Conservation (phyloP, 2,888 invertebrate genomes). For the Odontocerum albicorne region DNA sequence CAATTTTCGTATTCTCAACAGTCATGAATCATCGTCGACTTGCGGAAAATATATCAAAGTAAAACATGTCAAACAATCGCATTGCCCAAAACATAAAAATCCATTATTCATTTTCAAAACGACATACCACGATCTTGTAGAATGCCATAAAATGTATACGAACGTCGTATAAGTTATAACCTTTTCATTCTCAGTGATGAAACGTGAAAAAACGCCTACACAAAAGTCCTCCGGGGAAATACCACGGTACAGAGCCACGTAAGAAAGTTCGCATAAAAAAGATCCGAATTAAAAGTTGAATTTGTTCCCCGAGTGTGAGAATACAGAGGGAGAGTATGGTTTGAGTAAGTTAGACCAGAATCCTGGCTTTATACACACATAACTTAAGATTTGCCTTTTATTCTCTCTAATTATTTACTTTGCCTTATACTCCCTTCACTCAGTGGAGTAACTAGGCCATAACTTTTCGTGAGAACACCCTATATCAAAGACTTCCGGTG, state of each 20-base stretch:
- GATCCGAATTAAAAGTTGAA: conserved; percentile 23
- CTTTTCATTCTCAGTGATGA: too few relatives aligned
- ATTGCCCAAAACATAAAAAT: conserved; percentile 14
- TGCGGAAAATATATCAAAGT: conserved; percentile 1
- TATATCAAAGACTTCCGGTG: too few relatives aligned
- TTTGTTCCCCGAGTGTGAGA: conserved; percentile 16
- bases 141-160: too few relatives aligned
- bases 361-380: conserved; percentile 15
- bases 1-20: too few relatives aligned
- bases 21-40: too few relatives aligned
- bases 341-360: conserved; percentile 9
- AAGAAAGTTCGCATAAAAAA: conserved; percentile 19
- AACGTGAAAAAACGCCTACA: conserved; percentile 2
- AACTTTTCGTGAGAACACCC: too few relatives aligned
- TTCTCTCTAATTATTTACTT: conserved; percentile 32
- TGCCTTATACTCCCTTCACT: conserved; percentile 22
- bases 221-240: conserved; percentile 4
- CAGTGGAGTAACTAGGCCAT: too few relatives aligned
- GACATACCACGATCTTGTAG: too few relatives aligned
- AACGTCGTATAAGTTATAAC: too few relatives aligned
- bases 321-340: conserved; percentile 6
- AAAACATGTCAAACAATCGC: conserved; percentile 19
- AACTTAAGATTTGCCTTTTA: conserved; percentile 30
- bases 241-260: background rate
- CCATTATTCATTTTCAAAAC: conserved; percentile 22